Evolutionary conservation across 2,888 invertebrate genomes (phyloP).

Genomic region (Tenthredo livida): DNA sequence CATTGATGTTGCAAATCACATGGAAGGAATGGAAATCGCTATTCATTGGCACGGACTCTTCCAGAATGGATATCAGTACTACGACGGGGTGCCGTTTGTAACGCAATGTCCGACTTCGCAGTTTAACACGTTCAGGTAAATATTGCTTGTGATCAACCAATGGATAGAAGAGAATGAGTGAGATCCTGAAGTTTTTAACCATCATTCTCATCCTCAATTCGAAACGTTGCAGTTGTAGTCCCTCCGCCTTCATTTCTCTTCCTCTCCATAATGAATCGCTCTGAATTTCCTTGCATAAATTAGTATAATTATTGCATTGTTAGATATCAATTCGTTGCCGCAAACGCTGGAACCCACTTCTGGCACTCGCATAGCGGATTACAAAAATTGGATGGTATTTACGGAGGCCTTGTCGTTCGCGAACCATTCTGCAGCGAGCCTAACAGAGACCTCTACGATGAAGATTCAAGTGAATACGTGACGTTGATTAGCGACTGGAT

Average conservation of each 20-base stretch:
- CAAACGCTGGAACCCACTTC: slow-evolving; percentile 75
- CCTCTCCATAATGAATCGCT: neutral
- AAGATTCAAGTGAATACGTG: slow-evolving; percentile 80
- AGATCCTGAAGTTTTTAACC: slow-evolving; percentile 80
- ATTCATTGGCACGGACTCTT: slow-evolving; percentile 96
- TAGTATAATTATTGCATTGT: slow-evolving; percentile 28
- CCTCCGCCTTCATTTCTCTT: slow-evolving; percentile 82
- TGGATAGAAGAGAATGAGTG: slow-evolving; percentile 61
- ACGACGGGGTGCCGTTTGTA: slow-evolving; percentile 93
- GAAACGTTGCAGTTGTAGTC: neutral
- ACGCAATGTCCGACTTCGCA: slow-evolving; percentile 94
- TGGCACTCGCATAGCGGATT: slow-evolving; percentile 76
- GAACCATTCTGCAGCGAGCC: slow-evolving; percentile 77
- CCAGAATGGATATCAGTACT: slow-evolving; percentile 91
- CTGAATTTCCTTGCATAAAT: neutral
- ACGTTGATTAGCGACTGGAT: slow-evolving; percentile 81
- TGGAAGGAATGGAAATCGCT: slow-evolving; percentile 92
- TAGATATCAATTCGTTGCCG: slow-evolving; percentile 74
- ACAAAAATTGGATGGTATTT: slow-evolving; percentile 82
- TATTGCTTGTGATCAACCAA: neutral
- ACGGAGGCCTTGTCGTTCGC: slow-evolving; percentile 81
- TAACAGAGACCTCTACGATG: slow-evolving; percentile 73
- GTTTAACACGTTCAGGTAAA: slow-evolving; percentile 89
- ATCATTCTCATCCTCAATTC: slow-evolving; percentile 79
- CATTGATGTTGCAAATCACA: slow-evolving; percentile 91